Percentiles rank a stretch among this genome's conserved stretches.
phyloP scores from a whole-genome alignment of 2,888 invertebrate species.

The Panzeria rudis region DNA sequence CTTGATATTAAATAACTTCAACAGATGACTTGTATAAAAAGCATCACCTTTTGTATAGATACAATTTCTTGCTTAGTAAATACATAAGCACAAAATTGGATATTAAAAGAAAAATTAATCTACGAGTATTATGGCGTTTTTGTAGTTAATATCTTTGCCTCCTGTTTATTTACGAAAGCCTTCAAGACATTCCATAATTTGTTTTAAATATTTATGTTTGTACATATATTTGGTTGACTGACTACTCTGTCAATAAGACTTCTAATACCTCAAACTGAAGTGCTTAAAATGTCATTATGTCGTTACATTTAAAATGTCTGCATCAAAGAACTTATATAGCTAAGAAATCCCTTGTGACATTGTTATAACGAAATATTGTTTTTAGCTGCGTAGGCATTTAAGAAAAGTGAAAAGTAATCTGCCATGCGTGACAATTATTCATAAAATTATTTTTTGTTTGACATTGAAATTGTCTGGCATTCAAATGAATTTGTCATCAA shows the following conservation, averaged over 20 bases:
- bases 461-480: conserved; percentile 19
- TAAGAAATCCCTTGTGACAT: background rate
- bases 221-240: background rate
- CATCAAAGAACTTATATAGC: background rate
- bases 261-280: background rate
- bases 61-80: too few relatives aligned
- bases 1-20: background rate
- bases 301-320: background rate
- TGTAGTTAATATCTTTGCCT: too few relatives aligned
- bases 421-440: conserved; percentile 32
- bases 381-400: background rate
- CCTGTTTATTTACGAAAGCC: background rate
- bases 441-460: conserved; percentile 28
- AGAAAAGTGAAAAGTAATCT: conserved; percentile 13
- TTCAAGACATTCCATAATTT: background rate
- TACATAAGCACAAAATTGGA: too few relatives aligned
- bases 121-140: too few relatives aligned
- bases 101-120: too few relatives aligned
- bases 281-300: background rate
- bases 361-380: background rate
- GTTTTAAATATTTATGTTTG: too few relatives aligned
- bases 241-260: background rate
- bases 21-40: background rate
- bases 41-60: too few relatives aligned
- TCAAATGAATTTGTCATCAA: conserved; percentile 10